Conservation (phyloP, 2,113 vertebrate species). For the Tyto alba region DNA sequence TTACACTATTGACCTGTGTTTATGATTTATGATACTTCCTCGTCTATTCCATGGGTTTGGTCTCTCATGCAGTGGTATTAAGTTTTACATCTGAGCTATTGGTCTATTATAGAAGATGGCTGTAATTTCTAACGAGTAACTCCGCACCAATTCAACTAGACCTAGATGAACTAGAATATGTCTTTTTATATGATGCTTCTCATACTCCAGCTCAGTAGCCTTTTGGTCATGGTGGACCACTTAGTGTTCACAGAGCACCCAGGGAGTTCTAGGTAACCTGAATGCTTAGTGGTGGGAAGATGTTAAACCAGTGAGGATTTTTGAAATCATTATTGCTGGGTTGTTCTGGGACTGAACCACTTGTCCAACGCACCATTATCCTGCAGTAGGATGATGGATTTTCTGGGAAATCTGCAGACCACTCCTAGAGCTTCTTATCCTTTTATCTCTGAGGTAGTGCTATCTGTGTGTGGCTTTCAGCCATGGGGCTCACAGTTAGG, state of each 20-base stretch:
- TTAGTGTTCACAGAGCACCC: not conserved
- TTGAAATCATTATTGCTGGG: not conserved
- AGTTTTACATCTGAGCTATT: not conserved
- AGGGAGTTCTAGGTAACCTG: not conserved
- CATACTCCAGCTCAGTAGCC: not conserved
- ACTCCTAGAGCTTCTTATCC: not conserved
- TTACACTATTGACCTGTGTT: not conserved
- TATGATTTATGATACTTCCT: not conserved
- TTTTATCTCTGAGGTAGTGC: not conserved
- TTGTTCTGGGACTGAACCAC: not conserved
- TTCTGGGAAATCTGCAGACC: not conserved
- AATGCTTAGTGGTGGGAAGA: not conserved
- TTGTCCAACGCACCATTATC: rapidly evolving
- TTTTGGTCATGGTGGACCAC: not conserved
- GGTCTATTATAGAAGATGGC: not conserved
- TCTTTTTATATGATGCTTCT: not conserved
- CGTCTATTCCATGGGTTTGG: not conserved
- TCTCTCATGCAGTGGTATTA: not conserved
- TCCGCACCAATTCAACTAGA: not conserved
- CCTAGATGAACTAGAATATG: not conserved
- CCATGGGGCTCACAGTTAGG: not conserved
- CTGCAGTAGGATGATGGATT: not conserved
- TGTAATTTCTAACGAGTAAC: not conserved
- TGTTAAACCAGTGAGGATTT: not conserved
- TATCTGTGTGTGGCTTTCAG: not conserved